Evolutionary conservation across 1,140 invertebrate species (phyloP), one percentile per base, ranked within the genome.

Genomic region (Mercenaria mercenaria): DNA sequence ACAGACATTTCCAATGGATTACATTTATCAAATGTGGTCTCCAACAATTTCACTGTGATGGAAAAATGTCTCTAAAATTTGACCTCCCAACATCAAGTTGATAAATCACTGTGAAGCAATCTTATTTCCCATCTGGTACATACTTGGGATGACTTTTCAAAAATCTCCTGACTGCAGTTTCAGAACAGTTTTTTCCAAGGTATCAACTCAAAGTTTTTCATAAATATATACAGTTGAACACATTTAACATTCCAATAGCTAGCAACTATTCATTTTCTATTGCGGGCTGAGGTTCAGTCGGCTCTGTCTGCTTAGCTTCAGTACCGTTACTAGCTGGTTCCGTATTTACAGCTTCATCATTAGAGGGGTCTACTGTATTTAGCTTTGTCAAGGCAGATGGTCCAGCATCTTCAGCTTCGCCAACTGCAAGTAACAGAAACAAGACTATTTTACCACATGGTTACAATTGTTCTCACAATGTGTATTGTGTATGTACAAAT

Each of bases 241-340:
- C 29, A 72, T 29, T 72, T 23, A 72, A 72, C 67, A 72, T 72
- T 72, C 67, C 67, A 41, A 15, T 41, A 15, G 11, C 67, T 39
- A 72, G 3, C 18, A 37, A 11, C 43, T 81, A 82, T 82, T 82
- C 80, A 67, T 82, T 82, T 67, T 82, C 80, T n/a, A 82, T 82
- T 18, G 80, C 52, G 6, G 80, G 80, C n/a, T 82, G 80, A 29
- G 80, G 26, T 41, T 82, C 80, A 18, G 23, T 0, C 1, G 43
- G 11, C 32, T 56, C 37, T 50, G n/a, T 26, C n/a, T n/a, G 26
- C 50, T 29, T 79, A 29, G 37, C 50, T 79, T 56, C 74, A 23
- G 34, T 32, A 0, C 29, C 34, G 34, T 72, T 29, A n/a, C 2
- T 29, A 32, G 67, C 34, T 1, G 32, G 67, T 3, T 72, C 34